Conservation (phyloP, 2,888 invertebrate genomes). For the Epinotia ramella region DNA sequence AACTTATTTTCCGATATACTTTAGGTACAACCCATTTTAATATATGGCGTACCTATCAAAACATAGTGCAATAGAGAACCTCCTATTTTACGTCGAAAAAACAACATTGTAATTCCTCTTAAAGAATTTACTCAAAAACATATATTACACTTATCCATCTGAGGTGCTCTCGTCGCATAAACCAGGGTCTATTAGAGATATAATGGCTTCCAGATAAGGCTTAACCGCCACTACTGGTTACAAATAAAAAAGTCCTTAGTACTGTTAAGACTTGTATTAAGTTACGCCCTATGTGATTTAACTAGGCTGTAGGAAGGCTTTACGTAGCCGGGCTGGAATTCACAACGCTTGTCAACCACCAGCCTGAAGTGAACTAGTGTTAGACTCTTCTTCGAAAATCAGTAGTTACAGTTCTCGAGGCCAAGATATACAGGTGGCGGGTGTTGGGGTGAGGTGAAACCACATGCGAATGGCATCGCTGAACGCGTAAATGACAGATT, state of each 20-base stretch:
- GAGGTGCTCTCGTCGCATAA: slow-evolving; percentile 59
- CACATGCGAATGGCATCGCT: slow-evolving; percentile 50
- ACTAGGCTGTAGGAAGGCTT: slow-evolving; percentile 13
- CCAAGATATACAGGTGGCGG: not conserved
- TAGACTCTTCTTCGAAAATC: not conserved
- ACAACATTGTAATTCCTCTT: not conserved
- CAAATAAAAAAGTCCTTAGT: slow-evolving; percentile 1
- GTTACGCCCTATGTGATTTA: slow-evolving; percentile 2
- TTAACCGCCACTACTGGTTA: slow-evolving; percentile 53
- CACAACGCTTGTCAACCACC: not conserved
- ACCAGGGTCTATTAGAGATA: slow-evolving; percentile 75
- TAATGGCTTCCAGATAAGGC: slow-evolving; percentile 75
- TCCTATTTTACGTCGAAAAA: not conserved
- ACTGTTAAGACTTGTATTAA: not conserved
- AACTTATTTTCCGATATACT: too few relatives aligned
- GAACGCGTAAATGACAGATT: slow-evolving; percentile 78
- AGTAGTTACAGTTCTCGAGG: not conserved
- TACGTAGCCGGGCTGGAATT: not conserved
- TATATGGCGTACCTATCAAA: not conserved
- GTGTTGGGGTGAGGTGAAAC: not conserved
- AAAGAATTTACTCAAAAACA: slow-evolving; percentile 19
- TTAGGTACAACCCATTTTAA: too few relatives aligned
- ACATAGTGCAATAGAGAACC: not conserved
- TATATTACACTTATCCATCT: slow-evolving; percentile 21
- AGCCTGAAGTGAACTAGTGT: not conserved